Evolutionary conservation across 2,888 invertebrate genomes (phyloP).

Genomic region (Polymixis lichenea): DNA sequence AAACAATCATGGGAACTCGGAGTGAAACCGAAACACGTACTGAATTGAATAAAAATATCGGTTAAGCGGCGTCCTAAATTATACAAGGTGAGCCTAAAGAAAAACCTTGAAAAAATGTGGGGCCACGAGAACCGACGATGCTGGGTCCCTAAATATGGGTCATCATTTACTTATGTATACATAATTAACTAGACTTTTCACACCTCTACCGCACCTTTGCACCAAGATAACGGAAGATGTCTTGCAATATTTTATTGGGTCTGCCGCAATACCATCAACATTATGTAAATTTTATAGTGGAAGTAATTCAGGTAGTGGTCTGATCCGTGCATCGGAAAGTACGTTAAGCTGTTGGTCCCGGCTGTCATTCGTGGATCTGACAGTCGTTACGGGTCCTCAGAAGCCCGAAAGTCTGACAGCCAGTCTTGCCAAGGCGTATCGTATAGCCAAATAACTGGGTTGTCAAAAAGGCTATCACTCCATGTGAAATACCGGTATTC

Average conservation of each 20-base stretch:
- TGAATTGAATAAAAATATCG: slow-evolving; percentile 54
- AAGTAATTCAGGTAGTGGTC: neutral
- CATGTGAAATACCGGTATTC: too few relatives aligned
- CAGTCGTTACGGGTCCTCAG: too few relatives aligned
- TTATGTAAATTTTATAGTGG: slow-evolving; percentile 46
- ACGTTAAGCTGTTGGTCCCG: too few relatives aligned
- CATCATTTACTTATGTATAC: neutral
- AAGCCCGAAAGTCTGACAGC: too few relatives aligned
- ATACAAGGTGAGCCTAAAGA: slow-evolving; percentile 12
- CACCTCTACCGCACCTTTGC: slow-evolving; percentile 20
- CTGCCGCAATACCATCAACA: neutral
- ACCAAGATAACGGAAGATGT: slow-evolving; percentile 16
- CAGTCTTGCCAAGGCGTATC: too few relatives aligned
- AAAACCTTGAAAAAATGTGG: slow-evolving; percentile 63
- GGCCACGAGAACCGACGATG: slow-evolving; percentile 42
- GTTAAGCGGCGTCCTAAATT: slow-evolving; percentile 48
- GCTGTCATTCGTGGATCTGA: too few relatives aligned
- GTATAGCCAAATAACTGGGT: too few relatives aligned
- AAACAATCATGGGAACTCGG: slow-evolving; percentile 13
- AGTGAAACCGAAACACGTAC: slow-evolving; percentile 46
- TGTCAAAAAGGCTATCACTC: too few relatives aligned
- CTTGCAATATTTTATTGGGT: slow-evolving; percentile 16
- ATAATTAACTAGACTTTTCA: slow-evolving; percentile 20
- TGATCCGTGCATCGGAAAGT: too few relatives aligned
- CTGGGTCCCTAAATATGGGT: neutral